Evolutionary conservation across 37 sponge, comb jelly and placozoan genomes (phyloP), one percentile per base, ranked within the genome.

Genomic region (Diacarnus erythraeanus): DNA sequence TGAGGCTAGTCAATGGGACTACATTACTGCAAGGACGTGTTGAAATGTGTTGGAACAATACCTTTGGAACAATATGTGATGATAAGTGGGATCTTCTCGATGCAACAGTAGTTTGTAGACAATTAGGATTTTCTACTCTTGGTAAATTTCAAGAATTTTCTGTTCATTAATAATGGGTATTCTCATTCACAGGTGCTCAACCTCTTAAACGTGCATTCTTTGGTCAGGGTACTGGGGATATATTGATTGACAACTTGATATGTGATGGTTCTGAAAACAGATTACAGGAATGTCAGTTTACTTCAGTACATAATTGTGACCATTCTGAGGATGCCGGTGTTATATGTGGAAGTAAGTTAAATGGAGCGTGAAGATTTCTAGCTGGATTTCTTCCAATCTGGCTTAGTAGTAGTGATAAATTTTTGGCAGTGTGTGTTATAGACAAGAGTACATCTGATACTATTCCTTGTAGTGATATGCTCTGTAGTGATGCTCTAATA

Each of bases 21-120:
- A 64, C 17, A 42, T 21, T 38, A 36, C 21, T 34, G 29, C 57
- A 64, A 36, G 70, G 80, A 68, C 42, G 80, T 44, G 83, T 82
- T 2, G 71, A 61, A 37, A 43, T 82, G 47, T 82, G 83, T 23
- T 21, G 41, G 35, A 60, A 82, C 43, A 82, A 82, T 57, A 59
- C 20, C 25, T 82, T 61, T 65, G 83, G 83, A 2, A 82, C 83
- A 36, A 64, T 82, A 63, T 82, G 83, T 82, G 85, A 77, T 69
- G 77, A 82, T 44, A 23, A 15, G 20, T 82, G 75, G 75, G 51
- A 82, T 73, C 54, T 29, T 23, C 75, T 64, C n/a, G 83, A 82
- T 67, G 83, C 83, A 44, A 64, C 15, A 30, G 83, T 82, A 23
- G 83, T 64, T 21, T 82, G 83, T 39, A 74, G 65, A 68, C 69